A percentile compares a stretch with the other conserved stretches of the same genome.
These are phyloP conservation scores for Drosophila arizonae DNA, from an alignment of 1,140 invertebrate species.

Conservation along the genomic window DNA sequence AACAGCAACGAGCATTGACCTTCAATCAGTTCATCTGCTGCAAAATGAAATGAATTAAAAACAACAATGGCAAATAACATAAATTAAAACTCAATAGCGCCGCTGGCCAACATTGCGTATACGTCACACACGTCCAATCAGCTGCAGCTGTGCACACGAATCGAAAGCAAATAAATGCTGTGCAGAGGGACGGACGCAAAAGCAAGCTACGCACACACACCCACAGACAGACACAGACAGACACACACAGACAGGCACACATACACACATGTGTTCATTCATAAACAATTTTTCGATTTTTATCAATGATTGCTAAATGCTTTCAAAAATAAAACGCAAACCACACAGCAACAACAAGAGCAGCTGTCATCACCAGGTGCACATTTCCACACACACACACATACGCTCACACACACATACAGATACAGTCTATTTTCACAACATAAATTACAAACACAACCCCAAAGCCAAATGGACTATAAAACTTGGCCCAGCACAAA, in stretches of 20 bases:
- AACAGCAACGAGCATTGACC: constrained; percentile 59
- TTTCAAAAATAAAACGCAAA: constrained; percentile 66
- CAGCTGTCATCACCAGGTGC: constrained; percentile 39
- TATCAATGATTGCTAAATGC: constrained; percentile 80
- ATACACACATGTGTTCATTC: constrained; percentile 56
- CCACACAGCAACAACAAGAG: constrained; percentile 23
- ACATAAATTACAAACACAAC: constrained; percentile 31
- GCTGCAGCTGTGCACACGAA: constrained; percentile 64
- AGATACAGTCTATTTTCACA: constrained; percentile 33
- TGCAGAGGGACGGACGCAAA: constrained; percentile 1
- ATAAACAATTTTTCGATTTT: constrained; percentile 77
- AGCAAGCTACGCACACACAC: constrained; percentile 1
- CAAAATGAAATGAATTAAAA: constrained; percentile 31
- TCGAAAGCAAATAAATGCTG: constrained; percentile 16
- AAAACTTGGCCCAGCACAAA: neutral
- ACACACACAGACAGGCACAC: constrained; percentile 2
- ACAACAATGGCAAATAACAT: constrained; percentile 22
- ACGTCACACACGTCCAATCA: constrained; percentile 63
- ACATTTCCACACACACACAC: constrained; percentile 22
- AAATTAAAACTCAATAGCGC: constrained; percentile 25
- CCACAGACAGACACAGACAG: neutral
- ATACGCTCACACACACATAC: neutral
- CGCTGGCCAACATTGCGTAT: constrained; percentile 61
- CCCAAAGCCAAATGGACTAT: neutral
- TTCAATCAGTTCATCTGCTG: constrained; percentile 55